Evolutionary conservation across 1,140 invertebrate genomes (phyloP).

Genomic region (Achatina immaculata): DNA sequence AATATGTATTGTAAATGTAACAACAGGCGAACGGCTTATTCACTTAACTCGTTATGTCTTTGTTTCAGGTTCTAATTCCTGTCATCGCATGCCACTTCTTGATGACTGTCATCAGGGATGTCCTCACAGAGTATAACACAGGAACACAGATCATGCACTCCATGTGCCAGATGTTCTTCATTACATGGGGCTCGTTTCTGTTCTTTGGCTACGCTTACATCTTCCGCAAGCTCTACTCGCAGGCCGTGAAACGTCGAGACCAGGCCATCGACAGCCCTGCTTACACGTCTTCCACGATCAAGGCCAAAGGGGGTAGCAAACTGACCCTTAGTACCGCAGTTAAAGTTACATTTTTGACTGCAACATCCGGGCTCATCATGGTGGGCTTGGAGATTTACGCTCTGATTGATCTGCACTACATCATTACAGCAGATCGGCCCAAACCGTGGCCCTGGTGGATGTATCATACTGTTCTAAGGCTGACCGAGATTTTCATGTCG

Average conservation of each 20-base stretch:
- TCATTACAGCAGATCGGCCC: constrained; percentile 49
- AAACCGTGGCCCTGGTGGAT: constrained; percentile 88
- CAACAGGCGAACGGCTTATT: too few relatives aligned
- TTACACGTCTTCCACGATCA: constrained; percentile 59
- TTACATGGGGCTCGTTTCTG: constrained; percentile 82
- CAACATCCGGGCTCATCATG: constrained; percentile 84
- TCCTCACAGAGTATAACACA: constrained; percentile 74
- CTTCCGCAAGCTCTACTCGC: constrained; percentile 75
- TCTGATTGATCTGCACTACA: constrained; percentile 79
- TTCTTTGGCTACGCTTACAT: constrained; percentile 87
- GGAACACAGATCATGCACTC: constrained; percentile 47
- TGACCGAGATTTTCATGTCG: constrained; percentile 87
- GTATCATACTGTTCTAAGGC: constrained; percentile 85
- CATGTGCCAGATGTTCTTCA: constrained; percentile 74
- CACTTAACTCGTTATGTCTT: too few relatives aligned
- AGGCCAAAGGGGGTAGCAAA: constrained; percentile 4
- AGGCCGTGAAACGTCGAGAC: constrained; percentile 69
- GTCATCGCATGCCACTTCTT: constrained; percentile 83
- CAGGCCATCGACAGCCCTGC: constrained; percentile 36
- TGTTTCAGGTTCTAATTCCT: constrained; percentile 76
- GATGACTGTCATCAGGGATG: constrained; percentile 83
- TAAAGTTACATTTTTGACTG: constrained; percentile 80
- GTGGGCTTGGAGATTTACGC: constrained; percentile 86
- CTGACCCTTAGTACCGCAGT: constrained; percentile 50
- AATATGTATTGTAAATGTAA: too few relatives aligned